Base-by-base conservation (phyloP, 2,888 invertebrate species). In the Ormyrus rosae region DNA sequence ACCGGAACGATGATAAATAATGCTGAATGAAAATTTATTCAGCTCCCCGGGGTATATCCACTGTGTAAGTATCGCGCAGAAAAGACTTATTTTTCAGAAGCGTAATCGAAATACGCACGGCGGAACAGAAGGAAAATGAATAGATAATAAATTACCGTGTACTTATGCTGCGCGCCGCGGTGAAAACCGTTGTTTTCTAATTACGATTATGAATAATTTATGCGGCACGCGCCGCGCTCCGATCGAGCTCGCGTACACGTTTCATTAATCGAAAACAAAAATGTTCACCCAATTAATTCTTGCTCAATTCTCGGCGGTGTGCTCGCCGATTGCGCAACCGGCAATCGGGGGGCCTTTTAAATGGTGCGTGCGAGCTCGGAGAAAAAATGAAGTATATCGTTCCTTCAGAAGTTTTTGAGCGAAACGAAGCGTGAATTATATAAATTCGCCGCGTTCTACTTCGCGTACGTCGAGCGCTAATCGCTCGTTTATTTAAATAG, bases 151-250 rank as follows among this genome's bases (percentile, higher is more conserved):
- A 78, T 72, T 60, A 60, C 34, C 45, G 34, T n/a, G 8, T 8
- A 10, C 6, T 55, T 6, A 0, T n/a, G 10, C 8, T 4, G 19
- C 34, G 34, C 34, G 34, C 4, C 34, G 55, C 13, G 5, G 55
- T 65, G 61, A 50, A 73, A 72, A 63, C 56, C 51, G 5, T 77
- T 67, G 51, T 73, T 77, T 81, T 77, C 69, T 69, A 81, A 64
- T 73, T 73, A 71, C 10, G 68, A 81, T 64, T 81, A 81, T 81
- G 77, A 77, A 81, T 81, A 72, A 81, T 81, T 77, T 73, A 77
- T 73, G 46, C 46, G 46, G 11, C 19, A 8, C 46, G 69, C 56
- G 9, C 5, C 19, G 10, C 5, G 45, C 11, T 50, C 45, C 10
- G n/a, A 70, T 60, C 65, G 9, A 60, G n/a, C n/a, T 19, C 34